Evolutionary conservation across 2,113 vertebrate species (phyloP).

Genomic region (Gymnarchus niloticus): DNA sequence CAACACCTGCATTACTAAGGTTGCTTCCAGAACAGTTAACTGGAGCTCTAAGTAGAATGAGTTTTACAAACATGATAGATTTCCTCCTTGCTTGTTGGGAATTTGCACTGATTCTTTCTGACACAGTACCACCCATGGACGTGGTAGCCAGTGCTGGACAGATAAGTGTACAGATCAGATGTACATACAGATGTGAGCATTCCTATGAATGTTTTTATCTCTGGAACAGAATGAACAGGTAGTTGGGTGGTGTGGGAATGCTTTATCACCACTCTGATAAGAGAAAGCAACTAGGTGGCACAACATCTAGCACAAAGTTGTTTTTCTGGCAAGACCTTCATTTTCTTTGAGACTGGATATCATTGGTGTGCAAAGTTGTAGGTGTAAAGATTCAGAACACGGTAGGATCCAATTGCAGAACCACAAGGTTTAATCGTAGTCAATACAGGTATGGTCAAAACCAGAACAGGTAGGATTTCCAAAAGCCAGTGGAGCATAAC

Average conservation of each 20-base stretch:
- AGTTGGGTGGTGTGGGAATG: conserved; percentile 56
- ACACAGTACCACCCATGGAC: conserved; percentile 36
- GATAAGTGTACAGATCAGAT: conserved; percentile 29
- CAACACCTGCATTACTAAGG: conserved; percentile 35
- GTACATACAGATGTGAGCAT: conserved; percentile 41
- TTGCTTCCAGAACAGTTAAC: background rate
- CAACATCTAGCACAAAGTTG: conserved; percentile 3
- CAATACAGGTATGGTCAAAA: no score
- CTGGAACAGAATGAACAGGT: conserved; percentile 54
- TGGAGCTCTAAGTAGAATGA: conserved; percentile 13
- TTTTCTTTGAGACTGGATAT: conserved; percentile 8
- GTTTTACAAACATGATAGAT: conserved; percentile 56
- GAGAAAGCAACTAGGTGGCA: conserved; percentile 29
- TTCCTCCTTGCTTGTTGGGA: conserved; percentile 47
- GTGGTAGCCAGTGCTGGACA: conserved; percentile 58
- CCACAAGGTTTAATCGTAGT: no score
- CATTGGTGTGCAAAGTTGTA: background rate
- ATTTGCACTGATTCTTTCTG: conserved; percentile 48
- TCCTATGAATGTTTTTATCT: conserved; percentile 53
- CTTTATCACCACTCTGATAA: conserved; percentile 49
- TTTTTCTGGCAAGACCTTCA: background rate
- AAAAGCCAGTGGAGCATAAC: no score
- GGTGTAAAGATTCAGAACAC: no score
- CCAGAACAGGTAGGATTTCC: no score
- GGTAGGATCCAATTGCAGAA: no score